Base-by-base conservation (phyloP, 2,113 vertebrate species). In the Vidua chalybeata region DNA sequence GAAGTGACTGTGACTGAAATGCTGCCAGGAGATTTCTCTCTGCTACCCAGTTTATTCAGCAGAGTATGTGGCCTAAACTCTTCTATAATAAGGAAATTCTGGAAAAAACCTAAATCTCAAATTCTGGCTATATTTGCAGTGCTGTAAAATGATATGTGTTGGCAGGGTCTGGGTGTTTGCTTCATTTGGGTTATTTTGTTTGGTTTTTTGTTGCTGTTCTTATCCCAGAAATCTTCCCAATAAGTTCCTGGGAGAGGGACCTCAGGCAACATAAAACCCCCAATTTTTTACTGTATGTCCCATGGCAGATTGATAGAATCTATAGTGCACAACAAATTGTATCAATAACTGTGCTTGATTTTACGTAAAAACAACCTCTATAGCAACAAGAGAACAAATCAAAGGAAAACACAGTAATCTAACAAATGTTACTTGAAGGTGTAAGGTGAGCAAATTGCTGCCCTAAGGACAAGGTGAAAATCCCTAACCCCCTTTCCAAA, bases 391-490 rank as follows among this genome's bases (percentile, higher is more conserved):
- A 66, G 81, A 84, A 16, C 22, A 71, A 89, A 59, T 59, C 82
- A 72, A 71, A 68, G 5, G 48, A 45, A 52, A 93, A 45, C 72
- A 54, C 27, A 13, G 41, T 1, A 26, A 85, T 45, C 37, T 17
- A 91, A 85, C 93, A 91, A 95, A 91, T 54, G 64, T 78, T 30
- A 16, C 35, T 11, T 31, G 69, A 66, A 76, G 82, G 56, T 39
- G 72, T 39, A 51, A 94, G 66, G 76, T 49, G 76, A 89, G 85
- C 48, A 75, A 76, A 85, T 35, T 56, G 82, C 26, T 74, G 77
- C 84, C 84, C 84, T 74, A 66, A 91, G 86, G 78, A 91, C 55
- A 77, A 90, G 94, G 87, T 71, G 84, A 90, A 54, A 94, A 92
- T 58, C 72, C 35, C 62, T 31, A 31, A 28, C 14, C 27, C 28